These are phyloP conservation scores for Hemiscyllium ocellatum DNA, from an alignment of 2,113 vertebrate genomes.

Conservation along the genomic window DNA sequence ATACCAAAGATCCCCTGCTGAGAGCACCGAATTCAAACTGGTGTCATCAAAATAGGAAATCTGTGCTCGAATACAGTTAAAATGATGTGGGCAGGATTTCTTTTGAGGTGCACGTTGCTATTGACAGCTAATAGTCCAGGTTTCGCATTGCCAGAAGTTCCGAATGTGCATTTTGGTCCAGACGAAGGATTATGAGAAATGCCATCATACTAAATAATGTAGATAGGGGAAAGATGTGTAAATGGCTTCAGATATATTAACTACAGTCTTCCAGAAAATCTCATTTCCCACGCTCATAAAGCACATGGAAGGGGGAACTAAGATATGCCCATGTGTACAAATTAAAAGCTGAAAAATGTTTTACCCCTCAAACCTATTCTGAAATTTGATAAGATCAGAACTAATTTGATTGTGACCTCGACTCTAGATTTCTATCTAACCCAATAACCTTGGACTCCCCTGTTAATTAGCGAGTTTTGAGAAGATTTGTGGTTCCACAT, in stretches of 20 bases:
- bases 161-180: background rate
- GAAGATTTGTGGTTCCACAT: too few relatives aligned
- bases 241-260: background rate
- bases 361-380: too few relatives aligned
- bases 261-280: background rate
- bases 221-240: background rate
- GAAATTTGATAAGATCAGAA: too few relatives aligned
- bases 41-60: background rate
- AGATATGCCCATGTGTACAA: too few relatives aligned
- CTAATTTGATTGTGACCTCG: too few relatives aligned
- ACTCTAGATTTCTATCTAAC: too few relatives aligned
- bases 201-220: background rate
- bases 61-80: background rate
- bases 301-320: background rate
- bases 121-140: background rate
- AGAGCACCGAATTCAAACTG: background rate
- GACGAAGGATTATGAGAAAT: background rate
- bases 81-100: background rate
- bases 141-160: background rate
- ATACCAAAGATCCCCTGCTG: background rate
- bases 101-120: background rate
- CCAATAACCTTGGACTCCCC: too few relatives aligned
- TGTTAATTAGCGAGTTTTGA: too few relatives aligned
- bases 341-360: too few relatives aligned
- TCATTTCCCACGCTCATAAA: background rate